Conservation (phyloP, 2,888 invertebrate species). For the Lycia hirtaria region DNA sequence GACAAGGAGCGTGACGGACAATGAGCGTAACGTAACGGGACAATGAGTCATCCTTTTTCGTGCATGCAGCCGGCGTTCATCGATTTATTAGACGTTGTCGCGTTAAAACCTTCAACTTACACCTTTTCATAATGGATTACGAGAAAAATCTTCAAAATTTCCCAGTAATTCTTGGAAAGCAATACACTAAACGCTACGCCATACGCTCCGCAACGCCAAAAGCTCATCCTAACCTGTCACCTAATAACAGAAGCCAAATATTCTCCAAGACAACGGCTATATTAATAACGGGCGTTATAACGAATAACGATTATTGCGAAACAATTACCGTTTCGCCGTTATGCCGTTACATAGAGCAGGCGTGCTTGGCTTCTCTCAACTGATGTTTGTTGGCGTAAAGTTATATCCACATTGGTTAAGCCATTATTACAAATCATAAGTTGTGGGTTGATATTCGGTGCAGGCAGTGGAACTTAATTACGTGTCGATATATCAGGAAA, state of each 20-base stretch:
- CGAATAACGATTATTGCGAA: conserved; percentile 23
- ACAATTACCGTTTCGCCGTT: conserved; percentile 19
- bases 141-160: too few species aligned
- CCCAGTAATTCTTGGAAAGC: neutral
- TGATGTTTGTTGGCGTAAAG: conserved; percentile 3
- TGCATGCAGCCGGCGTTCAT: too few species aligned
- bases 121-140: too few species aligned
- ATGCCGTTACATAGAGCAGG: conserved; percentile 19
- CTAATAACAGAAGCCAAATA: conserved; percentile 7
- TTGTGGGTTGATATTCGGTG: too few species aligned
- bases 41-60: too few species aligned
- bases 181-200: neutral
- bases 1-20: too few species aligned
- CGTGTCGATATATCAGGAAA: too few species aligned
- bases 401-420: conserved; percentile 7
- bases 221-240: conserved; percentile 7
- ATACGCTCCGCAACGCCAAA: neutral
- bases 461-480: too few species aligned
- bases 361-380: conserved; percentile 24
- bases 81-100: too few species aligned
- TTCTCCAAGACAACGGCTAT: conserved; percentile 8
- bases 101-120: too few species aligned
- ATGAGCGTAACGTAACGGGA: too few species aligned
- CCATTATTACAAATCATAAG: conserved; percentile 3
- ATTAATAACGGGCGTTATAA: conserved; percentile 17